Conservation (phyloP, 2,888 invertebrate species). For the Diarsia rubi region DNA sequence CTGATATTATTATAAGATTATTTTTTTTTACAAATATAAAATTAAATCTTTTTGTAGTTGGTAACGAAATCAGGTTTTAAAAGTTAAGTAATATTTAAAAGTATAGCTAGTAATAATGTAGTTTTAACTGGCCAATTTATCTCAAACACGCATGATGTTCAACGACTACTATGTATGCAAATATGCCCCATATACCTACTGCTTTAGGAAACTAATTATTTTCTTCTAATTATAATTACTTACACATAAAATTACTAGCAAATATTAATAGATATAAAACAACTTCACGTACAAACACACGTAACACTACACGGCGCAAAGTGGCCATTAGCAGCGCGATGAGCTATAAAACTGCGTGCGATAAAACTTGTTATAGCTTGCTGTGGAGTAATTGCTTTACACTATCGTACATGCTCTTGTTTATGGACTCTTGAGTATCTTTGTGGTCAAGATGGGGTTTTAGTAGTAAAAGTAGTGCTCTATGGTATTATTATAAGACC, state of each 20-base stretch:
- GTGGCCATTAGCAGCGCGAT: conserved; percentile 56
- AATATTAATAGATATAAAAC: conserved; percentile 4
- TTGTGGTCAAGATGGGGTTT: conserved; percentile 25
- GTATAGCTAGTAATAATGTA: no score
- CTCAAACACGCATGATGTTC: no score
- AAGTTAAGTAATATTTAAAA: no score
- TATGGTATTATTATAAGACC: background rate
- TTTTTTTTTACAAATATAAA: no score
- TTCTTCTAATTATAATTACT: background rate
- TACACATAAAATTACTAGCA: background rate
- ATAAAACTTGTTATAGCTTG: conserved; percentile 53
- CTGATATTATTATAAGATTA: no score
- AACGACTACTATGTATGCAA: background rate
- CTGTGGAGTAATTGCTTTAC: conserved; percentile 57
- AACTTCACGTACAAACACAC: conserved; percentile 28
- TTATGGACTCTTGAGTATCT: conserved; percentile 40
- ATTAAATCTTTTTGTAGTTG: no score
- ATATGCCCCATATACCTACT: background rate
- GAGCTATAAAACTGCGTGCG: conserved; percentile 61
- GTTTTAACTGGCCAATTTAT: no score
- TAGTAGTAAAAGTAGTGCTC: conserved; percentile 10
- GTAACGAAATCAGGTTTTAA: no score
- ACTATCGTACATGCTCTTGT: conserved; percentile 34
- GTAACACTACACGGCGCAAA: conserved; percentile 44
- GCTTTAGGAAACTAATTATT: background rate